Percentiles rank a stretch among this genome's conserved stretches.
Conservation (phyloP, 92 coral and sea anemone species). For the Pocillopora meandrina region DNA sequence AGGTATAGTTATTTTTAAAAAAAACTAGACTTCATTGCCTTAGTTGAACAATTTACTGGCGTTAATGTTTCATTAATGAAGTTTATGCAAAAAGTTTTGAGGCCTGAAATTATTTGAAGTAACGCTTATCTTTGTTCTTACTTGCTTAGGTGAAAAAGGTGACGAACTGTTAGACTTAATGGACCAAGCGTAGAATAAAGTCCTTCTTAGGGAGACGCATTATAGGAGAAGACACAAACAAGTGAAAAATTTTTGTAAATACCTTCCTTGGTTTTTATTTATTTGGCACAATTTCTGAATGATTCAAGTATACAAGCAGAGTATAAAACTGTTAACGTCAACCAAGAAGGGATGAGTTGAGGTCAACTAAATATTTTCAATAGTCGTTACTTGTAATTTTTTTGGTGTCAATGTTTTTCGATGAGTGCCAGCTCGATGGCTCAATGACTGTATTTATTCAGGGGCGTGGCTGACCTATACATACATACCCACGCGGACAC, state of each 20-base stretch:
- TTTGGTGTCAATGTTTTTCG: neutral
- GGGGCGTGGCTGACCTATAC: no score
- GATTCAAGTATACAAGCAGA: neutral
- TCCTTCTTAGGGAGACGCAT: neutral
- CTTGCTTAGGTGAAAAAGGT: conserved; percentile 78
- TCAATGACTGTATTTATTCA: conserved; percentile 10
- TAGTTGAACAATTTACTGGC: no score
- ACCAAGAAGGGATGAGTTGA: neutral
- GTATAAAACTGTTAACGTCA: neutral
- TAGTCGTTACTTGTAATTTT: no score
- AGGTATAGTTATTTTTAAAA: no score
- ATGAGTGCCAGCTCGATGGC: neutral
- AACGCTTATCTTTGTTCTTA: neutral
- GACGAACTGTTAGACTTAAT: conserved; percentile 88
- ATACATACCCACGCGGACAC: no score
- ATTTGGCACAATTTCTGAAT: neutral
- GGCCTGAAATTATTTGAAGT: no score
- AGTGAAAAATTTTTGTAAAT: conserved; percentile 5
- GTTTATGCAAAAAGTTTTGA: no score
- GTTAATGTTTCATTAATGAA: no score
- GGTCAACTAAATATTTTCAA: neutral
- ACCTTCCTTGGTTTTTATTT: neutral
- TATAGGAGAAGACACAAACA: neutral
- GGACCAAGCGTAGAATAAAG: conserved; percentile 80
- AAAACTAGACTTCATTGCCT: no score